Evolutionary conservation across 2,888 invertebrate species (phyloP), one percentile per base, ranked within the genome.

Genomic region (Metacarcinus magister): DNA sequence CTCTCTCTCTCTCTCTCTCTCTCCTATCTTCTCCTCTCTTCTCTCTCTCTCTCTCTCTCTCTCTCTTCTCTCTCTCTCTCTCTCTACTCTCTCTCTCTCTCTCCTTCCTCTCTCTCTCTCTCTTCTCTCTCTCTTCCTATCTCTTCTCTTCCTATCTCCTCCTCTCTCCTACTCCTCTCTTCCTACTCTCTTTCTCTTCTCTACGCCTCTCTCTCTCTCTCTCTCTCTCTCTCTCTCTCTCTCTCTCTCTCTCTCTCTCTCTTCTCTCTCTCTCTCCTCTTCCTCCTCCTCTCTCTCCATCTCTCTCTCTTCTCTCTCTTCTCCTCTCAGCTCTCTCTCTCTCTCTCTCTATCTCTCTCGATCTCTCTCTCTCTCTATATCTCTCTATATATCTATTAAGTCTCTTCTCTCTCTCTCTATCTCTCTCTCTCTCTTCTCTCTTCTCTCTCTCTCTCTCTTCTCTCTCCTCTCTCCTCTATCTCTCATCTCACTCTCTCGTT

Each of bases 151-250:
- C 91, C 43, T 10, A 43, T 43, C 39, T 28, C 32, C 39, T 90
- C 32, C 28, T 39, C 5, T 16, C 32, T 90, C 28, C 32, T 39
- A 10, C 32, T 39, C 90, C 32, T 90, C 90, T 23, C 44, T 19
- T 23, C 44, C 90, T 43, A 7, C 92, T 48, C 43, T 23, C 46
- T 44, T 13, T 43, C 48, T n/a, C 46, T n/a, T 28, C 48, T 48
- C 43, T 44, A 4, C 3, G 10, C 16, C 2, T 44, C 91, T 39
- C 91, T 43, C 8, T 39, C 44, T 39, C 43, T 3, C n/a, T n/a
- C 92, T 48, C 92, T 46, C 44, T 46, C 90, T 90, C 90, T 46
- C 90, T 46, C 90, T 46, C 44, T 46, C 90, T 90, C 90, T 23
- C 2, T 43, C 19, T 60, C 60, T 60, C 23, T 60, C 19, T 19